Conservation (phyloP, 2,888 invertebrate genomes). For the Aporophyla lueneburgensis region DNA sequence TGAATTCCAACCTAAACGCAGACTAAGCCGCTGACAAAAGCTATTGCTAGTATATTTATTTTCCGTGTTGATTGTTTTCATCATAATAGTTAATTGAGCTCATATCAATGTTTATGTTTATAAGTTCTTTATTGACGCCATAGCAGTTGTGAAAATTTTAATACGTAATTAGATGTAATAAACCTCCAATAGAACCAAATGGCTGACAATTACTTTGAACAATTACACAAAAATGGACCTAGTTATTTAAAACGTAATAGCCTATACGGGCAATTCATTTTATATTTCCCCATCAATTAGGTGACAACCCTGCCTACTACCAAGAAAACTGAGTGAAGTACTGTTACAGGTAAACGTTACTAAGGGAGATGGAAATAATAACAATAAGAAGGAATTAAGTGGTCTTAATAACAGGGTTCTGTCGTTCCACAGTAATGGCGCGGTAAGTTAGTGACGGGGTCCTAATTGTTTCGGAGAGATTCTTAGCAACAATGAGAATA, state of each 20-base stretch:
- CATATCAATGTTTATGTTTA: no score
- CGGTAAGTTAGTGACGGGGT: constrained; percentile 49
- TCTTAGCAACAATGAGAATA: constrained; percentile 41
- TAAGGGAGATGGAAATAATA: constrained; percentile 64
- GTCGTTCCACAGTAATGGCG: constrained; percentile 51
- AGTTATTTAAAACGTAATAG: background rate
- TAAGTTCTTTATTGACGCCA: no score
- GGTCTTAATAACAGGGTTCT: constrained; percentile 57
- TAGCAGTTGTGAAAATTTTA: no score
- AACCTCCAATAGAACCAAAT: background rate
- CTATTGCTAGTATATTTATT: no score
- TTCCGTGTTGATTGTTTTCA: background rate
- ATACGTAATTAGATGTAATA: background rate
- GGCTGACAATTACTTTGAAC: background rate
- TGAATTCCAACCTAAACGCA: no score
- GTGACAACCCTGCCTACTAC: constrained; percentile 51
- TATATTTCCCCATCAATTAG: background rate
- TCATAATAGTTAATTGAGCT: background rate
- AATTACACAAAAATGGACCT: background rate
- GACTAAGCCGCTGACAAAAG: no score
- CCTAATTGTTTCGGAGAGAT: constrained; percentile 58
- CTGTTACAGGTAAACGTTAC: constrained; percentile 60
- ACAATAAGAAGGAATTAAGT: constrained; percentile 66
- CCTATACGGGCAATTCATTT: background rate
- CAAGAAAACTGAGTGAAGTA: constrained; percentile 62